Evolutionary conservation across 1,140 invertebrate species (phyloP).

Genomic region (Pantala flavescens): DNA sequence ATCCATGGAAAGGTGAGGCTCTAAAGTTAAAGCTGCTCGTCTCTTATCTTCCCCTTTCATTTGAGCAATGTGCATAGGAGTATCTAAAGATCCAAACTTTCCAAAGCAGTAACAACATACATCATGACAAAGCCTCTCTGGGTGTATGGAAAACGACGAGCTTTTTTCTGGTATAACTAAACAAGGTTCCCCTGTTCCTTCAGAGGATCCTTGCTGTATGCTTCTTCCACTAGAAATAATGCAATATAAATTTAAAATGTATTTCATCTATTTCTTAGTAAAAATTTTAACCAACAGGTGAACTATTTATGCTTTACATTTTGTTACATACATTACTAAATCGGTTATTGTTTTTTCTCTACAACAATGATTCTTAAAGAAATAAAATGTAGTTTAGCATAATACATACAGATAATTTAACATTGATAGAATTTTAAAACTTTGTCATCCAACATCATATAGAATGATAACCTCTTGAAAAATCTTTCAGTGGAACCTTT

Average conservation of each 20-base stretch:
- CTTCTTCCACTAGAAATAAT: background rate
- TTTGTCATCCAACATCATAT: too few relatives aligned
- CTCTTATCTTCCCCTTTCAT: conserved; percentile 42
- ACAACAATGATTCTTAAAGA: too few relatives aligned
- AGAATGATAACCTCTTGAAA: too few relatives aligned
- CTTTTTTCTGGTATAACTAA: conserved; percentile 75
- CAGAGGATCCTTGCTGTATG: background rate
- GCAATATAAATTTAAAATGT: background rate
- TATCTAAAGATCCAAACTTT: conserved; percentile 73
- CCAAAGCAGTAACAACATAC: conserved; percentile 75
- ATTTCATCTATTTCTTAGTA: background rate
- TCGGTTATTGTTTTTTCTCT: too few relatives aligned
- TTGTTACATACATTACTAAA: too few relatives aligned
- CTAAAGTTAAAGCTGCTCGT: background rate
- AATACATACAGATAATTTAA: background rate
- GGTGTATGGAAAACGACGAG: conserved; percentile 74
- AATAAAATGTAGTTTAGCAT: background rate
- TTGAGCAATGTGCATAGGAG: conserved; percentile 73
- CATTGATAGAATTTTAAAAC: background rate
- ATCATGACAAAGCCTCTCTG: conserved; percentile 62
- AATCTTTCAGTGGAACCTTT: too few relatives aligned
- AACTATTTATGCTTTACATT: too few relatives aligned
- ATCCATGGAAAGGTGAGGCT: conserved; percentile 48
- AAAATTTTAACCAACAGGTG: background rate
- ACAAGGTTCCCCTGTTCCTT: background rate